phyloP scores from a whole-genome alignment of 2,113 vertebrate genomes.

The Forbesichthys papilliferus region DNA sequence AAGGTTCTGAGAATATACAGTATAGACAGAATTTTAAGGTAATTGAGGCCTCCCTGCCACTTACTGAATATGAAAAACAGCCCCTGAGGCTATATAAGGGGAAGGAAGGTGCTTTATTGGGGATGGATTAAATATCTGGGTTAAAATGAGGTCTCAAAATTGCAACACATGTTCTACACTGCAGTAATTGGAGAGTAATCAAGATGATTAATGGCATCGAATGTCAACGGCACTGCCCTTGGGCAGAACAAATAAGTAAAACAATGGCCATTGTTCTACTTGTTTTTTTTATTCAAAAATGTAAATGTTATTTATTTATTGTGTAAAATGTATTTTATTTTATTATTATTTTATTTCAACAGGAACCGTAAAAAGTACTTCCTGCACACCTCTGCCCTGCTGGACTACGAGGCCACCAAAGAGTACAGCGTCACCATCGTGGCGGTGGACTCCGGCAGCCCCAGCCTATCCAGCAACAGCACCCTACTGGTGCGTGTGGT shows the following conservation, averaged over 20 bases:
- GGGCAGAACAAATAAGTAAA: no score
- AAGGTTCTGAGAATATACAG: no score
- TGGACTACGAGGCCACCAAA: constrained; percentile 90
- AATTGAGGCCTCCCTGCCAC: no score
- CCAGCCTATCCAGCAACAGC: constrained; percentile 94
- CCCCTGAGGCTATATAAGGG: constrained; percentile 32
- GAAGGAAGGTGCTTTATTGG: neutral
- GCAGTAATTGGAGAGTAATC: no score
- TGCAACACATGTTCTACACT: no score
- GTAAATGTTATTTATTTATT: no score
- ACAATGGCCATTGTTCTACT: no score
- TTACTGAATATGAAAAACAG: constrained; percentile 27
- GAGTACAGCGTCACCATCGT: constrained; percentile 95
- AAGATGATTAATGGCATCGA: neutral
- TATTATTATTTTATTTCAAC: constrained; percentile 9
- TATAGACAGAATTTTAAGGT: no score
- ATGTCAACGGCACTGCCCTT: neutral
- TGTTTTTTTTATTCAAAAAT: no score
- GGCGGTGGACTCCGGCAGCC: constrained; percentile 93
- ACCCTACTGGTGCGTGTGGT: constrained; percentile 89
- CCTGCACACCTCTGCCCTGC: constrained; percentile 90
- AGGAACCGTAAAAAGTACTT: constrained; percentile 96
- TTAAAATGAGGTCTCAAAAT: no score
- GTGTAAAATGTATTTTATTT: neutral
- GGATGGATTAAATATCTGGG: neutral